phyloP scores from a whole-genome alignment of 2,888 invertebrate species.

The Oscheius myriophilus region DNA sequence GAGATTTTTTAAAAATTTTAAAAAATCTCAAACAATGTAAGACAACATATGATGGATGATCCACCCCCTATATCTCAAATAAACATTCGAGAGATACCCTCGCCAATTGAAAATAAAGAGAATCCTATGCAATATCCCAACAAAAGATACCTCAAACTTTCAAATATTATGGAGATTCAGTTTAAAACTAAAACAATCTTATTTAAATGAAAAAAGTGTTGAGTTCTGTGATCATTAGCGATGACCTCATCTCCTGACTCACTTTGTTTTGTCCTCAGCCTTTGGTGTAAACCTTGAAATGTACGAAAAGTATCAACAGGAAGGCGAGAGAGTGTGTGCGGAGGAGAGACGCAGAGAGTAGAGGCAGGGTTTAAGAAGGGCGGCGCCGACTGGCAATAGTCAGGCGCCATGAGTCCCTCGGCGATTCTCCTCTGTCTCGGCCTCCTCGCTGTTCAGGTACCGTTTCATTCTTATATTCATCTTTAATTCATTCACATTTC shows the following conservation, averaged over 20 bases:
- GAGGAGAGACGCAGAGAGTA: slow-evolving; percentile 23
- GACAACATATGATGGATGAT: too few species aligned
- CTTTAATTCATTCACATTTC: not conserved
- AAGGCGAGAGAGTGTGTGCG: not conserved
- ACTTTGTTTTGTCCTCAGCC: slow-evolving; percentile 10
- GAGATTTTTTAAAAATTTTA: too few species aligned
- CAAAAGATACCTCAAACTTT: too few species aligned
- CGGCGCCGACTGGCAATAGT: slow-evolving; percentile 17
- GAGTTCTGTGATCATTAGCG: too few species aligned
- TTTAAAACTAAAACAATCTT: too few species aligned
- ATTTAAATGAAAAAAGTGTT: too few species aligned
- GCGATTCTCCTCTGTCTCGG: slow-evolving; percentile 8
- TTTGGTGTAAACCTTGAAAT: slow-evolving; percentile 27
- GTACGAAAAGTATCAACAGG: slow-evolving; percentile 26
- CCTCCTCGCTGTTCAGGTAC: slow-evolving; percentile 17
- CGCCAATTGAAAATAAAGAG: too few species aligned
- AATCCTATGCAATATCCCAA: too few species aligned
- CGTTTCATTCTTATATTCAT: not conserved
- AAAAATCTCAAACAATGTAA: too few species aligned
- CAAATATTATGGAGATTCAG: too few species aligned
- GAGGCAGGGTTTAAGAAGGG: slow-evolving; percentile 17
- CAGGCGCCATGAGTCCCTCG: slow-evolving; percentile 13
- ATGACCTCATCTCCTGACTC: slow-evolving; percentile 1
- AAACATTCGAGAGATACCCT: too few species aligned
- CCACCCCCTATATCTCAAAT: too few species aligned